Conservation (phyloP, 2,113 vertebrate species). For the Ailuropoda melanoleuca region DNA sequence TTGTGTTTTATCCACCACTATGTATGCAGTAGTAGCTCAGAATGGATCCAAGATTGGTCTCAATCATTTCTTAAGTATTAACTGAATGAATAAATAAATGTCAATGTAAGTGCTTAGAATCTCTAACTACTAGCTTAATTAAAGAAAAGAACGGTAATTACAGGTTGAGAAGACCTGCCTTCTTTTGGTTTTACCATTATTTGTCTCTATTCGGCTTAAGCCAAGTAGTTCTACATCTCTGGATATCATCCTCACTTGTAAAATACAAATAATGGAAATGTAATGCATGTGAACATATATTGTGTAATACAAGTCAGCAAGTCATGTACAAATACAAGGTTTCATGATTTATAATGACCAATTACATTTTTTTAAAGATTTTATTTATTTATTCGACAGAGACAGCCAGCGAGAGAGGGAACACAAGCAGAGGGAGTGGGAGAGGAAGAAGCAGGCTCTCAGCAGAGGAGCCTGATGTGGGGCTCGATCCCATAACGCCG, state of each 20-base stretch:
- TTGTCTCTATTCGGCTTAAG: neutral
- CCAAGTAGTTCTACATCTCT: neutral
- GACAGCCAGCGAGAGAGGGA: too few relatives aligned
- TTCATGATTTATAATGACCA: neutral
- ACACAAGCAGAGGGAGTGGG: too few relatives aligned
- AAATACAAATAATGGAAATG: neutral
- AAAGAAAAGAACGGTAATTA: neutral
- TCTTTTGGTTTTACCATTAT: neutral
- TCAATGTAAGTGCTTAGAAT: neutral
- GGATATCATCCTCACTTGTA: neutral
- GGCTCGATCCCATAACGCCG: too few relatives aligned
- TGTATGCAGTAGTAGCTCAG: neutral
- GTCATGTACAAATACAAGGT: neutral
- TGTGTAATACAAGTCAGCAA: neutral
- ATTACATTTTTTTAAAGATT: neutral
- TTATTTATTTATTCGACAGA: too few relatives aligned
- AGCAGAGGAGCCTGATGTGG: too few relatives aligned
- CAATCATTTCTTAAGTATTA: neutral
- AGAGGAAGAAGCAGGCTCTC: too few relatives aligned
- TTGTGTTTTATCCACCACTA: neutral
- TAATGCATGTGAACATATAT: neutral
- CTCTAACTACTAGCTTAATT: neutral
- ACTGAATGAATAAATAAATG: neutral
- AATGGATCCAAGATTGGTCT: rapidly evolving
- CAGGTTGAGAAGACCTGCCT: neutral